Base-by-base conservation (phyloP, 92 coral and sea anemone species). In the Epizoanthus scotinus region DNA sequence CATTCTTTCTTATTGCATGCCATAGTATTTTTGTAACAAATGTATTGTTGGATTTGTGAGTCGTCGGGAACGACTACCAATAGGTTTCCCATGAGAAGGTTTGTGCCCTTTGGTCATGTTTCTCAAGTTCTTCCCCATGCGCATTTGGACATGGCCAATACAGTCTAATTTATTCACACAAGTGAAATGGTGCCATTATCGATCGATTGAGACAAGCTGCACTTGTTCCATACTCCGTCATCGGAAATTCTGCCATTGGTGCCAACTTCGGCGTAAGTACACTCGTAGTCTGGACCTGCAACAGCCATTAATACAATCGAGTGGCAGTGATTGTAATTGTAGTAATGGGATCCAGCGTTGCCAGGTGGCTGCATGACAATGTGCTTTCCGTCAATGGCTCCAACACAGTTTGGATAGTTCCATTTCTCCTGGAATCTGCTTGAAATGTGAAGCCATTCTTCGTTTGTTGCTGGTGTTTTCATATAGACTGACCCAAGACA, bases 201-300 rank as follows among this genome's bases (percentile, higher is more conserved):
- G 78, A 83, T 84, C 67, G 80, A 70, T 59, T 77, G 62, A 13
- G 91, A 47, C 29, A 87, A 61, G 60, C 88, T 68, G 67, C 88
- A 87, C 77, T 87, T 87, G 71, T 84, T 87, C 88, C 88, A 84
- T 6, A 87, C 91, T 26, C 88, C 88, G 7, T 88, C 86, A 72
- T 88, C 91, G 1, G 91, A 78, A 3, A 87, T 80, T 29, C 88
- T 84, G 0, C 90, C 90, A 83, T 87, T 86, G 3, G 89, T 86
- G 19, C 89, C 89, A 80, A 81, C 72, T 69, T 80, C 85, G 20
- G 87, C 87, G 81, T 85, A 79, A 17, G 71, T 20, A 55, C 82
- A 86, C 60, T 86, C 89, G 44, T 85, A 85, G 44, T 86, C 77
- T n/a, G 82, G 86, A 27, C 86, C 82, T 21, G 82, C 86, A 21